A percentile compares a stretch with the other conserved stretches of the same genome.
Evolutionary conservation across 2,888 invertebrate genomes (phyloP).

Genomic region (Meandrusa payeni): DNA sequence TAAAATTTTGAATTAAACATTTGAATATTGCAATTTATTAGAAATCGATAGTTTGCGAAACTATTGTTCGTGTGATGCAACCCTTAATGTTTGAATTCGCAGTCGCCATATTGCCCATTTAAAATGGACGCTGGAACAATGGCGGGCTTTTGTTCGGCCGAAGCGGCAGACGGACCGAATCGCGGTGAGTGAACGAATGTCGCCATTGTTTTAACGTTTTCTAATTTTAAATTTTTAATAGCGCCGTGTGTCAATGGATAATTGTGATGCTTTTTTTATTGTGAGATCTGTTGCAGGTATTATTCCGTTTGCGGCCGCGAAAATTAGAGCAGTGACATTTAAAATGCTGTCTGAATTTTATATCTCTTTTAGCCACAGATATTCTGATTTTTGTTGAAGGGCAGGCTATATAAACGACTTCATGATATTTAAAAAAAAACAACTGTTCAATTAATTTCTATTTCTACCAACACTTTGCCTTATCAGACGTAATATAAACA

Average conservation of each 20-base stretch:
- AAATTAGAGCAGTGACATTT: slow-evolving; percentile 16
- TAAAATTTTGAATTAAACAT: no score
- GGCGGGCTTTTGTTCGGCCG: slow-evolving; percentile 63
- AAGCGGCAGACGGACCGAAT: slow-evolving; percentile 55
- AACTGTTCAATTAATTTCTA: no score
- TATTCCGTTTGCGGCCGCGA: slow-evolving; percentile 15
- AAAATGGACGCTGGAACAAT: slow-evolving; percentile 78
- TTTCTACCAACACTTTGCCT: no score
- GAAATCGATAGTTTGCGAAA: slow-evolving; percentile 19
- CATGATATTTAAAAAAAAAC: no score
- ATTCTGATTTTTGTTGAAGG: no score
- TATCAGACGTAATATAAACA: no score
- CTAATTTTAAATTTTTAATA: slow-evolving; percentile 60
- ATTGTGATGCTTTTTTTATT: slow-evolving; percentile 27
- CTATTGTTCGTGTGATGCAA: slow-evolving; percentile 17
- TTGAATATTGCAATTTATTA: slow-evolving; percentile 4
- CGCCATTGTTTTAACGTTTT: slow-evolving; percentile 68
- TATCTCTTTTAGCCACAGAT: no score
- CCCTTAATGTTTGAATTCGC: slow-evolving; percentile 46
- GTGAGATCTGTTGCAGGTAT: slow-evolving; percentile 16
- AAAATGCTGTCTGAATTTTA: slow-evolving; percentile 18
- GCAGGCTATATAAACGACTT: no score
- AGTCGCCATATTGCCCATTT: slow-evolving; percentile 78
- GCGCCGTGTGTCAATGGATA: slow-evolving; percentile 35
- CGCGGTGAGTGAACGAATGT: slow-evolving; percentile 56